Evolutionary conservation across 1,140 invertebrate genomes (phyloP).

Genomic region (Caerostris extrusa): DNA sequence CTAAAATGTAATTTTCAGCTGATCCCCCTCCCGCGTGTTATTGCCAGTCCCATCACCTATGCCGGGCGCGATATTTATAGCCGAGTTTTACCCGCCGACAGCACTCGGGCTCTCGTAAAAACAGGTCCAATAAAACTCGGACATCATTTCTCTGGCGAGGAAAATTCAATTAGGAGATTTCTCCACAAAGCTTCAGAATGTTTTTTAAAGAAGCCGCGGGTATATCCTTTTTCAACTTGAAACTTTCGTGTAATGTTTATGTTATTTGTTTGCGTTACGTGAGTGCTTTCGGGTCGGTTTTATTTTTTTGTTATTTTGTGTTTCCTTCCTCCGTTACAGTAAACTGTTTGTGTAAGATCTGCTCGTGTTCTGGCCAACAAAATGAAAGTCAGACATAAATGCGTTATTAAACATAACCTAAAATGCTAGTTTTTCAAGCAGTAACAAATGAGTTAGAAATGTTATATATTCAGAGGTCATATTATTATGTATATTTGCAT

Average conservation of each 20-base stretch:
- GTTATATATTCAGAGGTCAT: too few relatives aligned
- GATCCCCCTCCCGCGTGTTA: background rate
- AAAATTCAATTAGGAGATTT: slow-evolving; percentile 45
- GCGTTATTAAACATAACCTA: too few relatives aligned
- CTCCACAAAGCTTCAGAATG: background rate
- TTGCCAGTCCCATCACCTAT: slow-evolving; percentile 1
- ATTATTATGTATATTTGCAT: too few relatives aligned
- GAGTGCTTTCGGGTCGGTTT: background rate
- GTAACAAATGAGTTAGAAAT: too few relatives aligned
- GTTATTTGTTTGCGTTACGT: background rate
- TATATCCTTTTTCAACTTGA: background rate
- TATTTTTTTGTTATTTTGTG: too few relatives aligned
- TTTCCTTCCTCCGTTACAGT: too few relatives aligned
- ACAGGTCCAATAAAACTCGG: slow-evolving; percentile 1
- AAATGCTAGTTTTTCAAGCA: too few relatives aligned
- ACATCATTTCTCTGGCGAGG: slow-evolving; percentile 20
- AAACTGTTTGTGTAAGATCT: too few relatives aligned
- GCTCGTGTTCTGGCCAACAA: too few relatives aligned
- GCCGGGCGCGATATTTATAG: slow-evolving; percentile 17
- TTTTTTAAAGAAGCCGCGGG: background rate
- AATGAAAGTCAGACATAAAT: too few relatives aligned
- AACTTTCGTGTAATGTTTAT: background rate
- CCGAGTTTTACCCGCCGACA: background rate
- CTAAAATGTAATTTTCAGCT: background rate
- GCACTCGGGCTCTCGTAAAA: background rate